phyloP scores from a whole-genome alignment of 1,140 invertebrate species.

The Achroia grisella region DNA sequence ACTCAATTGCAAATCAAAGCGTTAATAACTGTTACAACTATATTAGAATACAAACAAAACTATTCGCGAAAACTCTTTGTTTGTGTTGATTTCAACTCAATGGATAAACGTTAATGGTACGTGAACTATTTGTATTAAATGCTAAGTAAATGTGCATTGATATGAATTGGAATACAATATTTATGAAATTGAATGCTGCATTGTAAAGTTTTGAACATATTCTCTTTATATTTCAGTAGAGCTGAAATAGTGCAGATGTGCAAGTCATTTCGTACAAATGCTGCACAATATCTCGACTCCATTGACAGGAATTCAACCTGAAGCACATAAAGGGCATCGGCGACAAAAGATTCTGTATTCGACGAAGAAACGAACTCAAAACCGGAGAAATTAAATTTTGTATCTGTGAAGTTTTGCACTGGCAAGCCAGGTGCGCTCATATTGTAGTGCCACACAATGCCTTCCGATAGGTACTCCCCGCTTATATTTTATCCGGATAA shows the following conservation, averaged over 20 bases:
- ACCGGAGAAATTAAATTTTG: conserved; percentile 55
- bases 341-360: conserved; percentile 38
- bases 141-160: too few species aligned
- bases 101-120: too few species aligned
- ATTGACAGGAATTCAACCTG: conserved; percentile 45
- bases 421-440: conserved; percentile 17
- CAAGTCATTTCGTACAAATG: conserved; percentile 46
- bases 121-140: too few species aligned
- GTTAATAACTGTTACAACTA: too few species aligned
- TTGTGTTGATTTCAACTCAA: too few species aligned
- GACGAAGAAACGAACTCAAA: conserved; percentile 30
- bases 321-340: conserved; percentile 43
- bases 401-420: conserved; percentile 31
- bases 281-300: conserved; percentile 42
- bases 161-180: too few species aligned
- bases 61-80: too few species aligned
- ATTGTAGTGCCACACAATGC: conserved; percentile 42
- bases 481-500: conserved; percentile 47
- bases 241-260: conserved; percentile 33
- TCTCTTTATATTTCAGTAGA: conserved; percentile 28
- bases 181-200: conserved; percentile 14
- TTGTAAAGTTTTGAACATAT: conserved; percentile 39
- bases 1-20: too few species aligned
- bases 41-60: too few species aligned
- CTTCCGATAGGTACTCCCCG: conserved; percentile 26